Base-by-base conservation (phyloP, 2,888 invertebrate genomes). In the Pachymerium ferrugineum region DNA sequence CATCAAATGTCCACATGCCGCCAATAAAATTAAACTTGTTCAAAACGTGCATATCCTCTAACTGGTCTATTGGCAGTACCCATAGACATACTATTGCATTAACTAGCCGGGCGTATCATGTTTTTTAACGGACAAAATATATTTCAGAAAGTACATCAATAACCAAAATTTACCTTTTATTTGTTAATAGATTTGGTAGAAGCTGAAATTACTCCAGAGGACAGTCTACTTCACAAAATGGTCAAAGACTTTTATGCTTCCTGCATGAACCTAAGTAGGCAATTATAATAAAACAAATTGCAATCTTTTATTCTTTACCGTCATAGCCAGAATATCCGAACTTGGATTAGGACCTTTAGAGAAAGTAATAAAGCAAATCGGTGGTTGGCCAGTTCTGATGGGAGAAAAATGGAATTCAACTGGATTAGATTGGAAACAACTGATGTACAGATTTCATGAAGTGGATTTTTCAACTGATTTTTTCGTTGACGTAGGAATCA, bases 371-470 rank as follows among this genome's bases (percentile, higher is more conserved):
- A 85, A 86, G 47, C 85, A 87, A 14, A 85, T 97, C 25, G 96
- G 97, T 0, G 94, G 95, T 3, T 97, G 96, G 96, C 97, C 97
- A 0, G 90, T 92, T n/a, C 84, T 95, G 35, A 89, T 90, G 77
- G 93, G 90, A 0, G 86, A 88, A 30, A 77, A 81, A 0, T 95
- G 94, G 94, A 86, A 89, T 77, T 22, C 3, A 8, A 76, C 73
- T 14, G 82, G 82, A 0, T 95, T 92, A 85, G 86, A 88, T 76
- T 95, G 94, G 94, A 89, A 89, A 78, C 85, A 90, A 77, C 89
- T 91, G 0, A 90, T 93, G 8, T 93, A 92, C 84, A 89, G 88
- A 76, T 94, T 93, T 85, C 87, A 93, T 47, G 83, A 85, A 73
- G 84, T 87, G 72, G 94, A 94, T 2, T 93, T 93, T 83, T 93